phyloP scores from a whole-genome alignment of 2,113 vertebrate species.

The Caretta caretta region DNA sequence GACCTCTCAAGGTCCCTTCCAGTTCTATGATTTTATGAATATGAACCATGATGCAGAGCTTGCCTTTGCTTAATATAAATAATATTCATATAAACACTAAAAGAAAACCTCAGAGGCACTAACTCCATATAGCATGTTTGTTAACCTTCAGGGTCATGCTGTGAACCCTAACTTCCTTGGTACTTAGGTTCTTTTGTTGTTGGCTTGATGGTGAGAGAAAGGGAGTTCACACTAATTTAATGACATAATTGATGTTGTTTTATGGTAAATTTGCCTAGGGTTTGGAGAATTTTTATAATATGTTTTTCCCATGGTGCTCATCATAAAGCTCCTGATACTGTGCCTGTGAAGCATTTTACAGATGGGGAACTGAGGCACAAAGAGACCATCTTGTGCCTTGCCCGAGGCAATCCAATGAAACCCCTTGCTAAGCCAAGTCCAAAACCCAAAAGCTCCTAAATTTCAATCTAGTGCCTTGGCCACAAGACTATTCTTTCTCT shows the following conservation, averaged over 20 bases:
- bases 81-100: conserved; percentile 10
- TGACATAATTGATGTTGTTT: neutral
- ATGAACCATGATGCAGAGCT: neutral
- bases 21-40: neutral
- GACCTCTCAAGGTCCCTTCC: too few species aligned
- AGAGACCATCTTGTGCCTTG: neutral
- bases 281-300: neutral
- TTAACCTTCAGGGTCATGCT: neutral
- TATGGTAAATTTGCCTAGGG: neutral
- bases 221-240: neutral
- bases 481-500: neutral
- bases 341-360: neutral
- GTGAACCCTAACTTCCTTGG: neutral
- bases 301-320: neutral
- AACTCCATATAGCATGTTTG: neutral
- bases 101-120: conserved; percentile 23
- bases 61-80: conserved; percentile 42
- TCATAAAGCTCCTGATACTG: neutral
- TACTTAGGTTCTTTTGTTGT: neutral
- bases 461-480: neutral
- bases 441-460: neutral
- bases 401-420: neutral
- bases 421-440: neutral
- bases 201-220: neutral
- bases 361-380: neutral